Evolutionary conservation across 92 coral and sea anemone genomes (phyloP), one percentile per base, ranked within the genome.

Genomic region (Phenganax marumi): DNA sequence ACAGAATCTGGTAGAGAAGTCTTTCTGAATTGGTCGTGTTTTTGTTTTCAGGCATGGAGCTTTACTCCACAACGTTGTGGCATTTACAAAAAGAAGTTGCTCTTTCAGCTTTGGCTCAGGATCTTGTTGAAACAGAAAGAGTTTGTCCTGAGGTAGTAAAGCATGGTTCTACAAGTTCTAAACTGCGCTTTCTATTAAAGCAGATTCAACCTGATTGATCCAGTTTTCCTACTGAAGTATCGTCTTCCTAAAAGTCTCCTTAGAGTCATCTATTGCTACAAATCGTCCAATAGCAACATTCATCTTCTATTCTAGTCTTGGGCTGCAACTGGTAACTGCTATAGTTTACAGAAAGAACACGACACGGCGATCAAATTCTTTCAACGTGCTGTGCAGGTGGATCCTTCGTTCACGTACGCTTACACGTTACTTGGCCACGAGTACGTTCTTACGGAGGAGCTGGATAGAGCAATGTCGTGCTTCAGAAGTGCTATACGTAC

Each of bases 291-390:
- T n/a, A n/a, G n/a, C n/a, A n/a, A n/a, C 8, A 50, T 23, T 17
- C 60, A 16, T 39, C 7, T 70, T 9, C 21, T 68, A 5, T 18
- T 65, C 61, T 69, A 96, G 99, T 93, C 99, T 3, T 96, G 99
- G 99, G 91, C 97, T 71, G 99, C 96, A 1, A 95, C 98, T 24
- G 98, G 98, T 3, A 95, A 95, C 81, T 95, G 98, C 75, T 95
- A 92, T 76, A 95, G 98, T 81, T 76, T 95, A 55, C 98, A 95
- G 50, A 95, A 95, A 87, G 98, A 95, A 78, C 98, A 95, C 70
- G 98, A 95, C 82, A 95, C 97, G 22, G 98, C 98, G 11, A 92
- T 95, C 82, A 95, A 92, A 79, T 95, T 95, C 84, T 95, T 95
- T 77, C 97, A 95, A 84, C 91, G 98, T 22, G 98, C 98, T 0